A percentile compares a stretch with the other conserved stretches of the same genome.
These are phyloP conservation scores for Heliangelus exortis DNA, from an alignment of 2,797 vertebrate genomes.

Conservation along the genomic window DNA sequence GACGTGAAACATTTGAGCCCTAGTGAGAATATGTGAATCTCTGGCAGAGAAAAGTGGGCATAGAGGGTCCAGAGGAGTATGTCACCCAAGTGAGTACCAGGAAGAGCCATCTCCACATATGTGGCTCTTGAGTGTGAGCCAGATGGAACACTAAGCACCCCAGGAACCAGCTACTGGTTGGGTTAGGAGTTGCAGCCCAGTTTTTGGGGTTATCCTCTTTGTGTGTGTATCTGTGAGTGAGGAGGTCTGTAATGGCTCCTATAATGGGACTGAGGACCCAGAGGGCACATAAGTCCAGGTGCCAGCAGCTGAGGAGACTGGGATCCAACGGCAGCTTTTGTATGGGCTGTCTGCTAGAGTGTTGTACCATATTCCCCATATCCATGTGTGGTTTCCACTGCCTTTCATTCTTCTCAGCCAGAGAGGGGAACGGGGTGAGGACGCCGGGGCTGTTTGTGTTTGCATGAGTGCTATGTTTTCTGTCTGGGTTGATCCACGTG, in stretches of 20 bases:
- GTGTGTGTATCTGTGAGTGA: background rate
- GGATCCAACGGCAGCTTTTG: background rate
- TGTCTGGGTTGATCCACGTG: background rate
- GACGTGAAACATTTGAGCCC: background rate
- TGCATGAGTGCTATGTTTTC: background rate
- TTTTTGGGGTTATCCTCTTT: background rate
- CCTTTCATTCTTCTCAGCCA: background rate
- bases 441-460: background rate
- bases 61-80: background rate
- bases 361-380: rapidly evolving
- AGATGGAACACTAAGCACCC: rapidly evolving
- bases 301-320: background rate
- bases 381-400: background rate
- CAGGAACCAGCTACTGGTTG: background rate
- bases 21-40: background rate
- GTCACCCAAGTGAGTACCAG: rapidly evolving
- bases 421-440: background rate
- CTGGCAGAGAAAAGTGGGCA: background rate
- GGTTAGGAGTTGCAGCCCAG: background rate
- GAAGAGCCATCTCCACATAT: background rate
- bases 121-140: background rate
- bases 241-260: background rate
- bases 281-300: rapidly evolving
- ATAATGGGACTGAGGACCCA: background rate
- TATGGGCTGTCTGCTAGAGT: background rate